Percentiles rank a stretch among this genome's conserved stretches.
Conservation (phyloP, 2,888 invertebrate genomes). For the Lordiphosa andalusiaca region DNA sequence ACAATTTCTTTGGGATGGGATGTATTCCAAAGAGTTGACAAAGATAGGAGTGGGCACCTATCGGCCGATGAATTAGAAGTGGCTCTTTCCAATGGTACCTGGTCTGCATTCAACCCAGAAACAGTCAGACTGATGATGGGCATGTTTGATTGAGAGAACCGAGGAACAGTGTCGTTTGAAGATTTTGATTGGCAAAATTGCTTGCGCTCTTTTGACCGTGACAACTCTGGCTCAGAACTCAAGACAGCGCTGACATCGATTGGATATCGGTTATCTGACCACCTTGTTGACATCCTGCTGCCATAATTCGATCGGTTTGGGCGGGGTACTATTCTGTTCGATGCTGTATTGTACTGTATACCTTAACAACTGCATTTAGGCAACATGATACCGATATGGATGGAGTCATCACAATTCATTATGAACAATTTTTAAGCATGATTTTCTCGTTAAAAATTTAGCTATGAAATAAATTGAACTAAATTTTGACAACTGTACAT, state of each 20-base stretch:
- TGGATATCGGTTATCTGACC: conserved; percentile 92
- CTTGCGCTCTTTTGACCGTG: conserved; percentile 95
- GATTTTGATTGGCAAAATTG: conserved; percentile 99
- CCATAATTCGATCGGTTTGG: conserved; percentile 97
- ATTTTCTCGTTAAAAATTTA: conserved; percentile 89
- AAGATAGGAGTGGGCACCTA: conserved; percentile 92
- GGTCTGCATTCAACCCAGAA: conserved; percentile 98
- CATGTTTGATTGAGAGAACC: conserved; percentile 95
- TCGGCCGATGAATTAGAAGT: conserved; percentile 93
- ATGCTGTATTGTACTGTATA: conserved; percentile 96
- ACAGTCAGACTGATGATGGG: conserved; percentile 89
- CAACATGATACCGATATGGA: conserved; percentile 95
- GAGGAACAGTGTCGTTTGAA: conserved; percentile 94
- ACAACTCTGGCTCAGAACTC: conserved; percentile 96
- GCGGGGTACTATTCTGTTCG: conserved; percentile 94
- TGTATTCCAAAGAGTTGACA: conserved; percentile 91
- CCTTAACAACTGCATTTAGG: conserved; percentile 92
- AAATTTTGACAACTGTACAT: neutral
- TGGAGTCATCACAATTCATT: conserved; percentile 96
- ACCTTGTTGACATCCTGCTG: conserved; percentile 89
- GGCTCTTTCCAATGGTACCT: conserved; percentile 97
- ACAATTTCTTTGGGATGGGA: conserved; percentile 91
- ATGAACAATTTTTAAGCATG: conserved; percentile 97
- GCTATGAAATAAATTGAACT: neutral
- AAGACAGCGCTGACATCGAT: conserved; percentile 94